A percentile compares a stretch with the other conserved stretches of the same genome.
Evolutionary conservation across 2,113 vertebrate species (phyloP).

Genomic region (Phylloscopus whistleri): DNA sequence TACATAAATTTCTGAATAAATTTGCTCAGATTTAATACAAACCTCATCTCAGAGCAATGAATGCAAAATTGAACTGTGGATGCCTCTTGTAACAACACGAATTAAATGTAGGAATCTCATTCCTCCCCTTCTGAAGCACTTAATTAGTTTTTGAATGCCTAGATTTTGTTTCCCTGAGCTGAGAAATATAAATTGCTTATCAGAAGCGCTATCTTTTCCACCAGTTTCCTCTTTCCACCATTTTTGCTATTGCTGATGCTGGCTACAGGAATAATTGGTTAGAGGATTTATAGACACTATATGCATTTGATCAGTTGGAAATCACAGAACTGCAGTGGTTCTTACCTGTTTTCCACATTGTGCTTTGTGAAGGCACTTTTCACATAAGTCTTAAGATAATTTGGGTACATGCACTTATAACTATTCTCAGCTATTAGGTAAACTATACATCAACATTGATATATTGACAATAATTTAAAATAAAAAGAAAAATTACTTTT

Average conservation of each 20-base stretch:
- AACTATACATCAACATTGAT: neutral
- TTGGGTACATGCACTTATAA: neutral
- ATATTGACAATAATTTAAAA: neutral
- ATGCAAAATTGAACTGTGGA: neutral
- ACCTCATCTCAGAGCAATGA: constrained; percentile 5
- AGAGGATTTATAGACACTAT: neutral
- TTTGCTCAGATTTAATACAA: neutral
- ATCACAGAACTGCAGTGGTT: neutral
- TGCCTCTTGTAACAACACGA: neutral
- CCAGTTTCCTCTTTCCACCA: neutral
- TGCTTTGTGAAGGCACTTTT: neutral
- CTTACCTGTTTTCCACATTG: neutral
- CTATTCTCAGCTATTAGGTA: neutral
- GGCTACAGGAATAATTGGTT: neutral
- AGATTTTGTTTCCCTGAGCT: neutral
- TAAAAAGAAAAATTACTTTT: neutral
- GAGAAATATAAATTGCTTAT: constrained; percentile 1
- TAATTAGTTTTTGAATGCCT: constrained; percentile 10
- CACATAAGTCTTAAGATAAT: neutral
- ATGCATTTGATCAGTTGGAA: neutral
- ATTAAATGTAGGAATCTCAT: neutral
- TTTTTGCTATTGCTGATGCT: neutral
- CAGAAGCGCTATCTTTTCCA: neutral
- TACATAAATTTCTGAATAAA: constrained; percentile 5
- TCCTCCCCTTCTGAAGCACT: neutral